phyloP scores from a whole-genome alignment of 2,113 vertebrate species.

The Eptesicus fuscus region DNA sequence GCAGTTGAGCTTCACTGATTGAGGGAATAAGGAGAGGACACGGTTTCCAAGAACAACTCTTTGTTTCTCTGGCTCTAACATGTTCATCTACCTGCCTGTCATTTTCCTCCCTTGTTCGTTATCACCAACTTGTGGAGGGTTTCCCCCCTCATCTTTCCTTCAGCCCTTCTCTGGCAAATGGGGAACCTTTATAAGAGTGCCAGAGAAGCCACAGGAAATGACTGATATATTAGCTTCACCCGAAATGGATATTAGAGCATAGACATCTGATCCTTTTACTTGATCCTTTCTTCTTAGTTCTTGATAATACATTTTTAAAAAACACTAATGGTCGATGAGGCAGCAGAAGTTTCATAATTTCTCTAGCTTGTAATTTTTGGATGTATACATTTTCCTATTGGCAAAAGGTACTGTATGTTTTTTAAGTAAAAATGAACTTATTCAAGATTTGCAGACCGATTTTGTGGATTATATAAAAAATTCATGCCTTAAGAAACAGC shows the following conservation, averaged over 20 bases:
- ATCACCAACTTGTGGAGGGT: background rate
- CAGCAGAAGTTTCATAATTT: background rate
- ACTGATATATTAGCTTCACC: background rate
- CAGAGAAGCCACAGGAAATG: background rate
- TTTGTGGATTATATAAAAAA: background rate
- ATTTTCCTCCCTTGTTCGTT: background rate
- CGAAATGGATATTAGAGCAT: background rate
- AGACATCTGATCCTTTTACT: background rate
- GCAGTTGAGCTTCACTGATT: background rate
- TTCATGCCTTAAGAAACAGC: background rate
- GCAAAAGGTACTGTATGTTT: background rate
- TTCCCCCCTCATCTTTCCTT: background rate
- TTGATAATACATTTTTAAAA: background rate
- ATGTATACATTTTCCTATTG: background rate
- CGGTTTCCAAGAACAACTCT: background rate
- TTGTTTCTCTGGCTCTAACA: background rate
- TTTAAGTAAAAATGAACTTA: slow-evolving; percentile 26
- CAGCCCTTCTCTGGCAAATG: background rate
- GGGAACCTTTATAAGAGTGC: background rate
- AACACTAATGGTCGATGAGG: background rate
- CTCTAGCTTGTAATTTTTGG: background rate
- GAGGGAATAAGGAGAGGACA: background rate
- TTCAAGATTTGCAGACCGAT: background rate
- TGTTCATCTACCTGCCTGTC: background rate
- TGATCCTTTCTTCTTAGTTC: background rate